These are phyloP conservation scores for Limnothrissa miodon DNA, from an alignment of 2,113 vertebrate genomes.

Conservation along the genomic window DNA sequence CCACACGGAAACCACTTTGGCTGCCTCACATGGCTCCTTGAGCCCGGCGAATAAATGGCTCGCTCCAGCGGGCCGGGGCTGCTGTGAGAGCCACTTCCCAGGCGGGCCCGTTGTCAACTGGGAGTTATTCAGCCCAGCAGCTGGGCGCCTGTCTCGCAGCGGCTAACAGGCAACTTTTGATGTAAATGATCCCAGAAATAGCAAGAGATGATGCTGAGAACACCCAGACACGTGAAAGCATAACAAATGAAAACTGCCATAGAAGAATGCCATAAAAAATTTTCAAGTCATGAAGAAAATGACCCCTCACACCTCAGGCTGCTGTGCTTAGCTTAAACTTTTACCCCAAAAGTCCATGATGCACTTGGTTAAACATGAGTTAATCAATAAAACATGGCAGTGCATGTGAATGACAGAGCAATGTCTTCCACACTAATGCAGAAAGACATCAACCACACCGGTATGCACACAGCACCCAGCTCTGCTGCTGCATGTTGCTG, in stretches of 20 bases:
- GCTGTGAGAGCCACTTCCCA: background rate
- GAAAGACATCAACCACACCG: background rate
- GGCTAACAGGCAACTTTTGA: background rate
- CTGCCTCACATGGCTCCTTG: constrained; percentile 21
- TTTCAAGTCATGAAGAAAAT: background rate
- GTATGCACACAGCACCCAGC: background rate
- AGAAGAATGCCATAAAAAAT: background rate
- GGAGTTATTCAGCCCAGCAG: constrained; percentile 3
- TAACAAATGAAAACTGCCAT: too few relatives aligned
- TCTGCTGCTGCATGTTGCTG: background rate
- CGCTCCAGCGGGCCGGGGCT: background rate
- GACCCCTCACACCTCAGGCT: background rate
- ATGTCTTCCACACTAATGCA: background rate
- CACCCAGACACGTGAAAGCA: background rate
- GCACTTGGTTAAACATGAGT: background rate
- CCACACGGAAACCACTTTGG: constrained; percentile 30
- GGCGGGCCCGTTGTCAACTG: background rate
- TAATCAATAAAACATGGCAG: background rate
- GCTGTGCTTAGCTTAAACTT: background rate
- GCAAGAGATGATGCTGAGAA: background rate
- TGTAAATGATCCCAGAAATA: background rate
- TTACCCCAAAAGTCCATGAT: background rate
- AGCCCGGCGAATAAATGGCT: constrained; percentile 2
- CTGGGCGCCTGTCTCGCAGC: background rate
- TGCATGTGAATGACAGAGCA: constrained; percentile 2